Conservation (phyloP, 1,140 invertebrate genomes). For the Frieseomelitta varia region DNA sequence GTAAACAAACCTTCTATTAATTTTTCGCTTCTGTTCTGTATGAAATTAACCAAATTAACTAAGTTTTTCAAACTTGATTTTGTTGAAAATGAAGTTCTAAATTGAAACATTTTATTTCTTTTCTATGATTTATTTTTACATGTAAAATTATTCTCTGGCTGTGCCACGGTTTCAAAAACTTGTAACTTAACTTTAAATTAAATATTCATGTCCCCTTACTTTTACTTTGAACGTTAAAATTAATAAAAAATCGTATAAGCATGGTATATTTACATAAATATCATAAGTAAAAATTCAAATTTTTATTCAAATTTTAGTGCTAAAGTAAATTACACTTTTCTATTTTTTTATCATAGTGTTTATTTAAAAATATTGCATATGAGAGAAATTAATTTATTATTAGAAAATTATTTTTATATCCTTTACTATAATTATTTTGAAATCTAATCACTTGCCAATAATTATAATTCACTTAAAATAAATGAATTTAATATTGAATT, state of each 20-base stretch:
- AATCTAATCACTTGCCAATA: background rate
- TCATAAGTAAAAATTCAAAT: background rate
- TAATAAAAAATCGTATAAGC: background rate
- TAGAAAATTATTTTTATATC: background rate
- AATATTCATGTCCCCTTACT: background rate
- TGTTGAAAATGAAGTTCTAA: no score
- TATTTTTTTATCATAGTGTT: background rate
- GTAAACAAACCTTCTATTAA: no score
- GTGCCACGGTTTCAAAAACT: no score
- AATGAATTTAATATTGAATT: no score
- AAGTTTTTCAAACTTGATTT: no score
- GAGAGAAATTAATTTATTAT: background rate
- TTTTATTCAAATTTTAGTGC: background rate
- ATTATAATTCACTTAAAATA: background rate
- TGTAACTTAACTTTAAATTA: background rate
- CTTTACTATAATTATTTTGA: background rate
- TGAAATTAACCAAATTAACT: no score
- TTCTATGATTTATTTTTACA: no score
- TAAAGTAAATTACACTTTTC: background rate
- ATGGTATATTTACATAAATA: background rate
- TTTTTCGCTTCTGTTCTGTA: no score
- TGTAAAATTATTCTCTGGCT: no score
- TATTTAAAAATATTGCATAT: background rate
- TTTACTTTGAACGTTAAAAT: background rate
- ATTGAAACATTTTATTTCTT: no score